Evolutionary conservation across 2,888 invertebrate species (phyloP).

Genomic region (Sepiola atlantica): DNA sequence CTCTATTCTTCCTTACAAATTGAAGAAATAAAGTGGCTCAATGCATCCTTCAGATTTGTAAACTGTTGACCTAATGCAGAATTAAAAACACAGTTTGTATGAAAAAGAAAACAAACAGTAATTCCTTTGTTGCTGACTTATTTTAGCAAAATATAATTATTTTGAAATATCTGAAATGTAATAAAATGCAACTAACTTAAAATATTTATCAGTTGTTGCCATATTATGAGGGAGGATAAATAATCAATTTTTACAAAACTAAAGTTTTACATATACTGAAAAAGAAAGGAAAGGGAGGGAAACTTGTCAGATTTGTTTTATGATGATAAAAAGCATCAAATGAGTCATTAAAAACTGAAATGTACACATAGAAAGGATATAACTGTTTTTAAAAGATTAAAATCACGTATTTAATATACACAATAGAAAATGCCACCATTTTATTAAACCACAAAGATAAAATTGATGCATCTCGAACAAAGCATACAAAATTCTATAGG

Average conservation of each 20-base stretch:
- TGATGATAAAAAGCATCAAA: background rate
- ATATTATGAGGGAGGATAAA: background rate
- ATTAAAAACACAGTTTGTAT: background rate
- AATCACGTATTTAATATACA: background rate
- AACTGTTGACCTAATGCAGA: background rate
- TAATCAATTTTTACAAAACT: background rate
- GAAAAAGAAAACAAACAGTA: background rate
- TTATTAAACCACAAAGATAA: background rate
- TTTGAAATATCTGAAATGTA: background rate
- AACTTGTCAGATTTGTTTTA: too few relatives aligned
- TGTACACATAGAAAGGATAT: background rate
- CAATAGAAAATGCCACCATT: background rate
- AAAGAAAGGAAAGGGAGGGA: too few relatives aligned
- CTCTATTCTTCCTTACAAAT: background rate
- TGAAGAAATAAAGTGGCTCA: background rate
- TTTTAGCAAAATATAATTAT: background rate
- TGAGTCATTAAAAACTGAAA: background rate
- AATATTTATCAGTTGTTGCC: background rate
- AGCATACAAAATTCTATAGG: background rate
- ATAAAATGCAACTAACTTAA: background rate
- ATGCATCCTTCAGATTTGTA: background rate
- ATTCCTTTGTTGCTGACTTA: background rate
- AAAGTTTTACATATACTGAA: background rate
- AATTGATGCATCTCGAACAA: background rate
- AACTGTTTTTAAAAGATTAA: background rate